Conservation (phyloP, 2,888 invertebrate genomes). For the Epirrita christyi region DNA sequence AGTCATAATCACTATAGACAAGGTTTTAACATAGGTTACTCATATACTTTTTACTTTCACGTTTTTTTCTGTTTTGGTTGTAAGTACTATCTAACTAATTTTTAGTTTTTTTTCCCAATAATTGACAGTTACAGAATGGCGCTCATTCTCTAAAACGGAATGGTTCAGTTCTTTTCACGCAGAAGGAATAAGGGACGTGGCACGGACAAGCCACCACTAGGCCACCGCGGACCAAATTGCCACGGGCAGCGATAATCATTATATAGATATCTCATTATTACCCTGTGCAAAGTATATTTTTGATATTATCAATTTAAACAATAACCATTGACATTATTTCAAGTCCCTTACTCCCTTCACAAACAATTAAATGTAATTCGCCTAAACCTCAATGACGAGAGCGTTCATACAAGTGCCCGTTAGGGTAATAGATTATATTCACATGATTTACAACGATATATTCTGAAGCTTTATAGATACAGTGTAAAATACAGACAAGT, state of each 20-base stretch:
- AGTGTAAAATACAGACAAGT: conserved; percentile 62
- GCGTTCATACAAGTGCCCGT: conserved; percentile 26
- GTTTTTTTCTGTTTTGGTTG: background rate
- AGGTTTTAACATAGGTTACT: background rate
- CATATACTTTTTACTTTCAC: too few relatives aligned
- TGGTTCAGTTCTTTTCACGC: conserved; percentile 77
- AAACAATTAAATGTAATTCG: conserved; percentile 68
- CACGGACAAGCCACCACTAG: conserved; percentile 57
- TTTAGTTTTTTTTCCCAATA: conserved; percentile 48
- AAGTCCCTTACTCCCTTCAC: conserved; percentile 78
- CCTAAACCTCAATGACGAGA: conserved; percentile 55
- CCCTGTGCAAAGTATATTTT: conserved; percentile 80
- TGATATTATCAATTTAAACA: conserved; percentile 71
- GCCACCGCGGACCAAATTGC: conserved; percentile 45
- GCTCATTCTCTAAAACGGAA: conserved; percentile 64
- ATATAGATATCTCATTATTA: conserved; percentile 71
- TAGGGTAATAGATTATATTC: conserved; percentile 52
- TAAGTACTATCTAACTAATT: background rate
- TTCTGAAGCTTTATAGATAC: conserved; percentile 63
- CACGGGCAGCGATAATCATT: conserved; percentile 61
- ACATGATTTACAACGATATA: conserved; percentile 53
- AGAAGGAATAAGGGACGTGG: conserved; percentile 78
- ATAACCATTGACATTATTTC: conserved; percentile 71
- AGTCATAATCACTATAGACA: background rate
- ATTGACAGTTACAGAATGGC: conserved; percentile 72